phyloP scores from a whole-genome alignment of 2,888 invertebrate genomes.

The Mechanitis mazaeus region DNA sequence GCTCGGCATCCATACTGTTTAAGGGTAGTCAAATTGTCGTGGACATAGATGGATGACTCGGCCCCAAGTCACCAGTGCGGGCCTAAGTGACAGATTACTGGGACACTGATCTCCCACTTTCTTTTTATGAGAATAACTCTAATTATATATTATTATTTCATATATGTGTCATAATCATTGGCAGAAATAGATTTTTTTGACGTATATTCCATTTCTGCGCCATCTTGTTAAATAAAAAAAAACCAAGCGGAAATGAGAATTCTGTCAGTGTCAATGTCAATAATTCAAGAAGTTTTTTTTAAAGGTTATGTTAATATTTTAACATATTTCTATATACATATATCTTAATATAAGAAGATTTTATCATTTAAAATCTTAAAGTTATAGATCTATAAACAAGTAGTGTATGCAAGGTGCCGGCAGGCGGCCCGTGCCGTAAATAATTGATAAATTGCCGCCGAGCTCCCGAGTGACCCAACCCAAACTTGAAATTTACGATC shows the following conservation, averaged over 20 bases:
- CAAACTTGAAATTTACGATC: slow-evolving; percentile 71
- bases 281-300: too few relatives aligned
- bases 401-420: slow-evolving; percentile 42
- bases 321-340: too few relatives aligned
- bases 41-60: slow-evolving; percentile 59
- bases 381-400: slow-evolving; percentile 43
- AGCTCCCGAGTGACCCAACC: slow-evolving; percentile 67
- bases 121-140: slow-evolving; percentile 13
- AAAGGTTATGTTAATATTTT: too few relatives aligned
- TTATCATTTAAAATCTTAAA: too few relatives aligned
- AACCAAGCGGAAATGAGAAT: too few relatives aligned
- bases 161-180: too few relatives aligned
- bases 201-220: too few relatives aligned
- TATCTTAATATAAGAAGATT: too few relatives aligned
- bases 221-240: too few relatives aligned
- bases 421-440: slow-evolving; percentile 66
- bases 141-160: too few relatives aligned
- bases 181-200: too few relatives aligned
- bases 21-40: slow-evolving; percentile 43
- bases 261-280: too few relatives aligned
- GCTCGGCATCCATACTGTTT: slow-evolving; percentile 9
- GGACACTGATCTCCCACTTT: slow-evolving; percentile 18
- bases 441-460: slow-evolving; percentile 76
- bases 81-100: slow-evolving; percentile 56
- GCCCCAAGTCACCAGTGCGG: slow-evolving; percentile 39